Conservation (phyloP, 1,140 invertebrate species). For the Drosophila subobscura region DNA sequence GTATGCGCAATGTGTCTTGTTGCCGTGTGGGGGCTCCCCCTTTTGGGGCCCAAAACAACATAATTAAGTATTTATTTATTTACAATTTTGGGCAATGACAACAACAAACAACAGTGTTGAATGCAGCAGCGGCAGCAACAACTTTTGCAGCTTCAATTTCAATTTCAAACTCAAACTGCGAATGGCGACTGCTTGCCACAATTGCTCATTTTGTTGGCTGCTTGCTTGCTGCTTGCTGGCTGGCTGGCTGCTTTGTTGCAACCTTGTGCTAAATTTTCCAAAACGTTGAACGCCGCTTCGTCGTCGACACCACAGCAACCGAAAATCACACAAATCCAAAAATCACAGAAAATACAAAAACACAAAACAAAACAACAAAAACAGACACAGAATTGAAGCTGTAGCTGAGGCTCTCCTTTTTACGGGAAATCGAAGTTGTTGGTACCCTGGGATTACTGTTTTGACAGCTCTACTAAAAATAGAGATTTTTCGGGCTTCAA, state of each 20-base stretch:
- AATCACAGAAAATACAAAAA: conserved; percentile 25
- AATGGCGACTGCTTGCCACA: conserved; percentile 61
- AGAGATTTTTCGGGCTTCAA: too few species aligned
- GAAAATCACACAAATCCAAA: conserved; percentile 10
- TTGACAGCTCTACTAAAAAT: too few species aligned
- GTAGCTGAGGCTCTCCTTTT: too few species aligned
- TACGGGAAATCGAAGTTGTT: too few species aligned
- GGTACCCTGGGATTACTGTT: too few species aligned
- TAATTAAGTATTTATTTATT: conserved; percentile 82
- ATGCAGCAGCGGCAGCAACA: conserved; percentile 37
- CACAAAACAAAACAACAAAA: conserved; percentile 24
- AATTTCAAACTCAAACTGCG: conserved; percentile 26
- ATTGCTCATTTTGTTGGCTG: conserved; percentile 77
- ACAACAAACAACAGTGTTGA: conserved; percentile 38
- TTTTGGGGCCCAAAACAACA: conserved; percentile 76
- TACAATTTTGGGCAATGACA: conserved; percentile 78
- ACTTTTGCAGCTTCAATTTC: conserved; percentile 65
- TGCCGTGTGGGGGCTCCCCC: conserved; percentile 48
- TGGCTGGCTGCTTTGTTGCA: conserved; percentile 66
- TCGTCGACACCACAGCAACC: conserved; percentile 37
- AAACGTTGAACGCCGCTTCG: conserved; percentile 70
- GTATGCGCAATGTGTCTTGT: conserved; percentile 66
- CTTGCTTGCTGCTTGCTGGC: conserved; percentile 47
- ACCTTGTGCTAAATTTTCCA: conserved; percentile 82
- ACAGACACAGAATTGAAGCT: conserved; percentile 9